Evolutionary conservation across 2,797 vertebrate genomes (phyloP), one percentile per base, ranked within the genome.

Genomic region (Clarias fuscus): DNA sequence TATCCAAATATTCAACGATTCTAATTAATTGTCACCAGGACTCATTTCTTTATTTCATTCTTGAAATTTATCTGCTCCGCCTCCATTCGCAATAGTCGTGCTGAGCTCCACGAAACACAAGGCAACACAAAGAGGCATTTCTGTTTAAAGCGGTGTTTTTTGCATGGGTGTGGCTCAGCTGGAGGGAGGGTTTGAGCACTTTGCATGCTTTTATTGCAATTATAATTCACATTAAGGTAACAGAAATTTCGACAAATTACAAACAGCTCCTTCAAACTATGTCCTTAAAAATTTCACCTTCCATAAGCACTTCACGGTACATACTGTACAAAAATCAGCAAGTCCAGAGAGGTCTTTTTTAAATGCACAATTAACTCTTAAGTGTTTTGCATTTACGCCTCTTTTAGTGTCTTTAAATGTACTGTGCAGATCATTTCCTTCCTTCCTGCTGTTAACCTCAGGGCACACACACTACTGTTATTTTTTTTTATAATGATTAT

Each of bases 321-420:
- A 4, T 48, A 30, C 30, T 30, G 30, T 30, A 27, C 24, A 56
- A 75, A 56, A 75, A 77, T 58, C 76, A 24, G 76, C 37, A 79
- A 37, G 30, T 79, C 15, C 48, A 77, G 75, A 27, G 22, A 59
- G 17, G 53, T 22, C 53, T 59, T 77, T 77, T 76, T 77, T 33
- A 30, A 22, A 78, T 14, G 76, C 30, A 40, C 20, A 61, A 61
- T 78, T 79, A 37, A 24, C 18, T 37, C 30, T 79, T 37, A 79
- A 79, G 76, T 79, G 76, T 14, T 61, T 62, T 22, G 17, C 56
- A 59, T 77, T 79, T 61, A 79, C 61, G 18, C 10, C 30, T 62
- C 75, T 78, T 78, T 78, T 40, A 78, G 76, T 61, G 18, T 61
- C 58, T 79, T 79, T 6, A 79, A 37, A 79, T 61, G 30, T 79